Evolutionary conservation across 53 echinoderm and acorn worm species (phyloP).

Genomic region (Stichopus horrens): DNA sequence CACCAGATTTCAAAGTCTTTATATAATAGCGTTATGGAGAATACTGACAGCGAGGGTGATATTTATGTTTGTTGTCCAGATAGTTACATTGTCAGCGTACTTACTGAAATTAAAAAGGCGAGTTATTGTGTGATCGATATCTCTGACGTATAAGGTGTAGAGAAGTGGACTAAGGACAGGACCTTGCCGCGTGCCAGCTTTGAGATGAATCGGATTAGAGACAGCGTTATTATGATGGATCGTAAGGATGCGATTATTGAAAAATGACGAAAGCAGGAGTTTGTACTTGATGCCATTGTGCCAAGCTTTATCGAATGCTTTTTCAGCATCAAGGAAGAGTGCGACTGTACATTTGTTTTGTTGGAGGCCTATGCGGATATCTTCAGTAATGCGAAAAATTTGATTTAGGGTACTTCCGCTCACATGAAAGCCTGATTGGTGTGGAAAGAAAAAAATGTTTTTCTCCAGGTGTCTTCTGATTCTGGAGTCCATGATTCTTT

Average conservation of each 20-base stretch:
- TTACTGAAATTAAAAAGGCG: background rate
- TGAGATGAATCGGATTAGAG: background rate
- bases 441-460: background rate
- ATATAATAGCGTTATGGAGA: conserved; percentile 1
- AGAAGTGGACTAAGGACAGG: background rate
- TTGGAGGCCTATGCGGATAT: background rate
- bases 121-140: background rate
- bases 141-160: conserved; percentile 1
- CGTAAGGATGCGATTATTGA: background rate
- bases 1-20: conserved; percentile 8
- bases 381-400: background rate
- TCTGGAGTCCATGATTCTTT: background rate
- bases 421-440: background rate
- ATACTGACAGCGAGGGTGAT: background rate
- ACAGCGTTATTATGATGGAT: background rate
- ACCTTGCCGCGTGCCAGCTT: background rate
- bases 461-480: background rate
- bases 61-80: background rate
- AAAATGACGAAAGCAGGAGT: background rate
- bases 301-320: background rate
- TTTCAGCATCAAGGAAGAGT: conserved; percentile 1
- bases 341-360: background rate
- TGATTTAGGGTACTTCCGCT: background rate
- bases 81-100: background rate
- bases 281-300: background rate